Evolutionary conservation across 1,140 invertebrate genomes (phyloP), one percentile per base, ranked within the genome.

Genomic region (Drosophila sechellia): DNA sequence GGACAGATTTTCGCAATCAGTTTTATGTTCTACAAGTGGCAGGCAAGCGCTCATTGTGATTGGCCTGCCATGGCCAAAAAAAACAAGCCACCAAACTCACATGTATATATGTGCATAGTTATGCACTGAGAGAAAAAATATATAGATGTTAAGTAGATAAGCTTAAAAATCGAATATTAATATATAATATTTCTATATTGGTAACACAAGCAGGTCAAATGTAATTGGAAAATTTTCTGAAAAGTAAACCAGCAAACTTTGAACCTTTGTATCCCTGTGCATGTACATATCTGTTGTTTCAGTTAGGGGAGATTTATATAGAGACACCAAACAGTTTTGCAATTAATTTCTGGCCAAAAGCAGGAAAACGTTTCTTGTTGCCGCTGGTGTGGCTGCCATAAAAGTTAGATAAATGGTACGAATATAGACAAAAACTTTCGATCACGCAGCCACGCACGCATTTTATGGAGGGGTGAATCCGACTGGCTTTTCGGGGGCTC

Each of bases 391-490:
- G 77, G 81, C 57, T 77, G 48, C 84, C 76, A 87, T 87, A 89
- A 87, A 85, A 87, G 83, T 87, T 87, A 89, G 77, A 84, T 87
- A 89, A 87, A 84, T 89, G 83, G 79, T 80, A 79, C 79, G 66
- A 89, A 57, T 69, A 87, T 87, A 80, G 83, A 83, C 79, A 65
- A 84, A 87, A 87, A 87, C 84, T 87, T 87, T 87, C 84, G 84
- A 87, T 87, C 77, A 89, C 79, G 75, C 83, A 87, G 77, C 81
- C 75, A 80, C 77, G 60, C 81, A 85, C 81, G 81, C 79, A 77
- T 54, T 89, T 76, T 66, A 73, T 66, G 48, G 20, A n/a, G 52
- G 35, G 43, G 35, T 2, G 8, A 31, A 31, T 31, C 6, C 31
- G 31, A 31, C 31, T 31, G 31, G 6, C 31, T 10, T 31, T 31